Conservation (phyloP, 2,888 invertebrate genomes). For the Drosophila sordidula region DNA sequence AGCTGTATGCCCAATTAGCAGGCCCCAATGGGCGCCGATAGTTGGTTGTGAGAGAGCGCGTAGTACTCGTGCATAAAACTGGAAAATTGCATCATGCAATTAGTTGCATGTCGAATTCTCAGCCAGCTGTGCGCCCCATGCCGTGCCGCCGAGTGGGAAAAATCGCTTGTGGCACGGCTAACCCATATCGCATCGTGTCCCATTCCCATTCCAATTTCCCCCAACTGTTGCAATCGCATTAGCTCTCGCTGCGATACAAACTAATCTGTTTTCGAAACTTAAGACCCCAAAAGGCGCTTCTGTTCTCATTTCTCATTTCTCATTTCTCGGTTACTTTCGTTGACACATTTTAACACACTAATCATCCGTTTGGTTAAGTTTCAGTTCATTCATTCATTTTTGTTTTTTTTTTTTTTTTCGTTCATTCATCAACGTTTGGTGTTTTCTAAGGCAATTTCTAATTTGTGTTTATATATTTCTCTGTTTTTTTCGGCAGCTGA, state of each 20-base stretch:
- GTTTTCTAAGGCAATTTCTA: constrained; percentile 24
- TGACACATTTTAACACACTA: constrained; percentile 68
- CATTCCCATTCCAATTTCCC: constrained; percentile 13
- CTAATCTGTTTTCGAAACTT: constrained; percentile 52
- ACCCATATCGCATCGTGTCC: constrained; percentile 15
- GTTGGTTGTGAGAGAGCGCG: constrained; percentile 2
- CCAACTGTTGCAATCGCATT: constrained; percentile 60
- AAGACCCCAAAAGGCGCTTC: constrained; percentile 33
- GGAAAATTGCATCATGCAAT: constrained; percentile 61
- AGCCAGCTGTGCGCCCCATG: constrained; percentile 37
- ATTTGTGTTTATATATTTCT: constrained; percentile 25
- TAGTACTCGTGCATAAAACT: constrained; percentile 32
- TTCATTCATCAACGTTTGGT: constrained; percentile 42
- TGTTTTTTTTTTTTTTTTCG: constrained; percentile 36
- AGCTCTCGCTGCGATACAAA: constrained; percentile 20
- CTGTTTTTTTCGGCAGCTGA: constrained; percentile 53
- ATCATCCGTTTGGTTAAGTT: constrained; percentile 53
- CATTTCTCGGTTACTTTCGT: constrained; percentile 62
- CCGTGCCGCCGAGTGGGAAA: constrained; percentile 25
- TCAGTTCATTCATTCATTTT: constrained; percentile 33
- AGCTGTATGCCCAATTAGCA: constrained; percentile 42
- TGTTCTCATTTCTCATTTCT: constrained; percentile 37
- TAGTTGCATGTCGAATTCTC: constrained; percentile 58
- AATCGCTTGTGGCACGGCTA: constrained; percentile 9
- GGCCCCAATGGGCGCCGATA: constrained; percentile 9